Percentiles rank a stretch among this genome's conserved stretches.
These are phyloP conservation scores for Acleris literana DNA, from an alignment of 2,888 invertebrate genomes.

Conservation along the genomic window DNA sequence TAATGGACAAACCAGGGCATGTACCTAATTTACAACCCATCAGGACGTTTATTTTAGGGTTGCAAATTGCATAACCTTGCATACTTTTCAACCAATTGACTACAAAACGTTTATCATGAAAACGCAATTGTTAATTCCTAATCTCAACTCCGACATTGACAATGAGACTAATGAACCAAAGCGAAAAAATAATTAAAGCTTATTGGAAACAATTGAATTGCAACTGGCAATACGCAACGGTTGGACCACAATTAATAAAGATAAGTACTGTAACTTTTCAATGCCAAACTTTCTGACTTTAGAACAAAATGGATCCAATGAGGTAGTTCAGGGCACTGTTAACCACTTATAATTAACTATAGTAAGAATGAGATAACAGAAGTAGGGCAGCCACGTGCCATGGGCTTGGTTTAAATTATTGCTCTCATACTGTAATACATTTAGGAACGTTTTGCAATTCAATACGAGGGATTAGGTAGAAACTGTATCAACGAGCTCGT, in stretches of 20 bases:
- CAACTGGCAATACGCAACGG: slow-evolving; percentile 14
- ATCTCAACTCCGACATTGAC: slow-evolving; percentile 10
- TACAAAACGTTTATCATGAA: not conserved
- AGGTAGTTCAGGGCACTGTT: not conserved
- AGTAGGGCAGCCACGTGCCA: slow-evolving; percentile 52
- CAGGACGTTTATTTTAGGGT: too few species aligned
- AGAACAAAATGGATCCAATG: too few species aligned
- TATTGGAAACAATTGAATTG: slow-evolving; percentile 31
- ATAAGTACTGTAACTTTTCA: not conserved
- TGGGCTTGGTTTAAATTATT: slow-evolving; percentile 40
- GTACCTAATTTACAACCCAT: too few species aligned
- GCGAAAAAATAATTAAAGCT: slow-evolving; percentile 38
- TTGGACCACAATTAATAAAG: slow-evolving; percentile 30
- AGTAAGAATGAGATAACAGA: slow-evolving; percentile 38
- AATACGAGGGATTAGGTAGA: slow-evolving; percentile 34
- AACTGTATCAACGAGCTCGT: slow-evolving; percentile 34
- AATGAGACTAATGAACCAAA: slow-evolving; percentile 40
- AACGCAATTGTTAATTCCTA: slow-evolving; percentile 9
- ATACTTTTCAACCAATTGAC: too few species aligned
- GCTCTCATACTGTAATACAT: slow-evolving; percentile 30
- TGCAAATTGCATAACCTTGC: too few species aligned
- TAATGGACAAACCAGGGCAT: too few species aligned
- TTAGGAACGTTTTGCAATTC: slow-evolving; percentile 45
- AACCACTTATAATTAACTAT: slow-evolving; percentile 32
- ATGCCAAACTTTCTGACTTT: too few species aligned